Evolutionary conservation across 2,113 vertebrate species (phyloP), one percentile per base, ranked within the genome.

Genomic region (Mormoops blainvillei): DNA sequence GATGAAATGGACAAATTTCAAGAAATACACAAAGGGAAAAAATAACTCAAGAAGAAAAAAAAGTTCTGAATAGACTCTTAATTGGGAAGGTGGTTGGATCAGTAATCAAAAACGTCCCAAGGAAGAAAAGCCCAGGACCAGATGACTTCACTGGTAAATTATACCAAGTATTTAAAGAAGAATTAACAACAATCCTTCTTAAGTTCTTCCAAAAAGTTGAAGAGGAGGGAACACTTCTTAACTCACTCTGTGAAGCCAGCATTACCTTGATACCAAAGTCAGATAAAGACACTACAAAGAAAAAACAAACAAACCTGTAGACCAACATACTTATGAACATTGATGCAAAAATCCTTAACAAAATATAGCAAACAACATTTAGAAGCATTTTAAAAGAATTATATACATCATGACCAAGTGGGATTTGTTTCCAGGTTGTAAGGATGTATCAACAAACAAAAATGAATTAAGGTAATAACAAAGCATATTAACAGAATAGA

Each of bases 11-110:
- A 65, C 58, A 77, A 77, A 76, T 52, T 93, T 61, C 50, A 70
- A 95, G 76, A 96, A 92, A 95, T 67, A 92, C 2, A 89, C 3
- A 80, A 95, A 89, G 33, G 89, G 54, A 20, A 73, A 94, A 91
- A 67, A 28, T 74, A 48, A 67, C 20, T 88, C 36, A 67, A 63
- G 87, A 94, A 94, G 48, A 52, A 90, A 86, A 0, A 82, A 45
- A 90, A 95, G 91, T 52, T 68, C 33, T 84, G 28, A 67, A 71
- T 13, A 94, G 54, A 65, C 18, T 38, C 41, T n/a, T 38, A 71
- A 93, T 56, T 61, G 33, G 26, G 33, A 78, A 86, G 28, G n/a
- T 93, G 54, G 61, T 10, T 78, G 9, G 77, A 86, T 48, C 38
- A 93, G 10, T 73, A 67, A 93, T 58, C 74, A 87, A 91, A 96